Base-by-base conservation (phyloP, 2,888 invertebrate species). In the Cabera pusaria region DNA sequence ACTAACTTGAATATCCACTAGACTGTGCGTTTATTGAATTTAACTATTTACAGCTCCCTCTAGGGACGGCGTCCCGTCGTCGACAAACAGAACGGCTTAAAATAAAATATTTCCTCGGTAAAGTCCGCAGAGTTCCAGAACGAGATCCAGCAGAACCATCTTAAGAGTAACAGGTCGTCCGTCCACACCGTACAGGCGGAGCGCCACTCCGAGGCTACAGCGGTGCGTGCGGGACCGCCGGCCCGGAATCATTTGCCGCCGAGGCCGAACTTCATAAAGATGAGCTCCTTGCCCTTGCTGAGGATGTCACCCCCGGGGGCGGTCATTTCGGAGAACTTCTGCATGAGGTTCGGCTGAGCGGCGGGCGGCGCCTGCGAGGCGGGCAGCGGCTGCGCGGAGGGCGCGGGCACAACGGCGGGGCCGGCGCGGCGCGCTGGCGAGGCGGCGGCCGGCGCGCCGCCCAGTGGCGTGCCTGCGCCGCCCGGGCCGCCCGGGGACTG, bases 221-320 rank as follows among this genome's bases (percentile, higher is more conserved):
- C 44, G 43, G 38, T 61, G 36, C 49, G 49, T 55, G 49, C 52
- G 58, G 52, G 61, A 72, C 76, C 84, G 40, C 81, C 51, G 65
- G 64, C 81, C 35, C 77, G 69, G 56, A 78, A 85, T 91, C 92
- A 92, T 92, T 92, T 92, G 71, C 93, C 93, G 69, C 95, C 95
- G 62, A 97, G 92, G 56, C 97, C 97, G 82, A 97, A 97, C 90
- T 96, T 96, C 94, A 97, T 97, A 86, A 97, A 97, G 79, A 97
- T 96, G 57, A 97, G 93, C 90, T 97, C 97, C 89, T 97, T 97
- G 69, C 97, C 97, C 85, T 97, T 97, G 72, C 96, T 96, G 63
- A 97, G 91, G 59, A 97, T 96, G 75, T 96, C 96, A 64, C 96
- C 96, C 50, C 96, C 96, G 59, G 96, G 95, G 46, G 94, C 94